Base-by-base conservation (phyloP, 2,797 vertebrate species). In the Mormyrus hasselquistii region DNA sequence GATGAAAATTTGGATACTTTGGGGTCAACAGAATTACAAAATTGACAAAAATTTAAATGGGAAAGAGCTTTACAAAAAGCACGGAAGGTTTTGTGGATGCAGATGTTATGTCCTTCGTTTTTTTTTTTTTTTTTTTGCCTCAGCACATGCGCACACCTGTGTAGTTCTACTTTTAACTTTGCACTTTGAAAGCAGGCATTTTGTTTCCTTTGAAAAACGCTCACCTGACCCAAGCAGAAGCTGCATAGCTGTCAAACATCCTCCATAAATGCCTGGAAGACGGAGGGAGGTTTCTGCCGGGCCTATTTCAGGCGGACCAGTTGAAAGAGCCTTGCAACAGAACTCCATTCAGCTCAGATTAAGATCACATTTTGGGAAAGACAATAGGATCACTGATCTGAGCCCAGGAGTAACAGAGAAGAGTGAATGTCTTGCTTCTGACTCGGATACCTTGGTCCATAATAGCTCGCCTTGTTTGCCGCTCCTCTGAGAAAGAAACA, bases 261-360 rank as follows among this genome's bases (percentile, higher is more conserved):
- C 90, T 88, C 86, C 90, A 62, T 49, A 53, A 73, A 91, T 87
- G 49, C 57, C 47, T 90, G 59, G 0, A 88, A 89, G 90, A 89
- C 85, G 90, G 91, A 93, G 92, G 92, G 89, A 91, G 88, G 9
- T 84, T 90, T 90, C 92, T 91, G 92, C 88, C 89, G 91, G 87
- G 82, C 25, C 88, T 89, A 90, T 92, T 92, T 93, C 89, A 88
- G 38, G 91, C 93, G 90, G 91, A 89, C 88, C 87, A 88, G 91
- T 90, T 93, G 91, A 94, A 95, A 94, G 94, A 92, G 88, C 91
- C 90, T 89, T 91, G 91, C 93, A 94, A 95, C 91, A 93, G 94
- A 93, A 93, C 93, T 90, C 92, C 65, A 93, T 94, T 95, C 94
- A 94, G 92, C 90, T 89, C 91, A 95, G 94, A 94, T 94, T 94